Evolutionary conservation across 2,888 invertebrate species (phyloP), one percentile per base, ranked within the genome.

Genomic region (Habrosyne pyritoides): DNA sequence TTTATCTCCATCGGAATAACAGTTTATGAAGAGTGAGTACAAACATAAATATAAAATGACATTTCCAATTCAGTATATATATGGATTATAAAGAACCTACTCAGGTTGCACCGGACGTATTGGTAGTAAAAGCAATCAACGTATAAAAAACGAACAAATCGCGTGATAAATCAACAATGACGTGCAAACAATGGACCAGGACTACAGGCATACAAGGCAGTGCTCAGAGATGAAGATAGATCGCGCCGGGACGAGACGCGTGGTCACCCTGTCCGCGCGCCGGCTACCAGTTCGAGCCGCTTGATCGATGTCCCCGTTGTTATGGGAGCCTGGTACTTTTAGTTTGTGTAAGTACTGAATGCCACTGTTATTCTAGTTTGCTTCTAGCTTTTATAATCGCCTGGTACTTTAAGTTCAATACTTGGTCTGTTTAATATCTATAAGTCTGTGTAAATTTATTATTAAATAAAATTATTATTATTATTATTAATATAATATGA

Each of bases 221-320:
- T 72, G 67, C 42, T 47, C 60, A 69, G 68, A 81, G 90, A 90
- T 88, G 88, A 91, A 91, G 89, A 91, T 87, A 83, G 84, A 91
- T 91, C 76, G 87, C 70, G 71, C 59, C 58, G 42, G 67, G 63
- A 72, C 68, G 72, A 75, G 83, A 82, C 83, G 84, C 85, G 85
- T 83, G 88, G 88, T 86, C 90, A 81, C 86, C 81, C 83, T 83
- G 82, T 83, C 85, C 83, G 81, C 81, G 70, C 52, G 21, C 7
- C 22, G 36, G 46, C 53, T 52, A 49, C 56, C 64, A 61, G 69
- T 68, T 67, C 64, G 63, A 54, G 54, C 62, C 66, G 51, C 59
- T 64, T 52, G 68, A 65, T 68, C 67, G 64, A 72, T 78, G 71
- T 72, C 61, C 66, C 60, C 58, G 47, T 57, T 65, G 64, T 67